Conservation (phyloP, 2,888 invertebrate species). For the Spicauda simplicius region DNA sequence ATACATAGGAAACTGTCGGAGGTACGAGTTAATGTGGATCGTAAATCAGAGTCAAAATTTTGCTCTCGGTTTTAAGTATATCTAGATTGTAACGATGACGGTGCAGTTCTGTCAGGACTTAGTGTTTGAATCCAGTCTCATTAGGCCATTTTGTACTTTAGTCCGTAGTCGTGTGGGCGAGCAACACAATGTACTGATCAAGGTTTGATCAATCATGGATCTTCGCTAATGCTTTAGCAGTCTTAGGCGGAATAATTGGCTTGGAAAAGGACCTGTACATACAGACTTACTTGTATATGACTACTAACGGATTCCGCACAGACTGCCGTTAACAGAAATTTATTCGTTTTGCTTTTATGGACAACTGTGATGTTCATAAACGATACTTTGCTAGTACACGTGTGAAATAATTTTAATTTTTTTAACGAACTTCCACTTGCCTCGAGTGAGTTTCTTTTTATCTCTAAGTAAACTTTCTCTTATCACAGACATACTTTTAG, state of each 20-base stretch:
- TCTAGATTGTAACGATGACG: not conserved
- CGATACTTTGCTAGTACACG: not conserved
- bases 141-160: not conserved
- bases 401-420: not conserved
- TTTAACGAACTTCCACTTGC: not conserved
- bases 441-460: not conserved
- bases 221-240: no score
- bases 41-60: conserved; percentile 3
- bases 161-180: conserved; percentile 2
- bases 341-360: not conserved
- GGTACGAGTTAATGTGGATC: conserved; percentile 2
- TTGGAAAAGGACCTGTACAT: no score
- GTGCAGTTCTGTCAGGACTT: not conserved
- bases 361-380: not conserved
- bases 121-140: not conserved
- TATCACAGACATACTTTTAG: no score
- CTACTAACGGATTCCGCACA: no score
- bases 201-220: conserved; percentile 15
- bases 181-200: conserved; percentile 19
- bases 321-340: not conserved
- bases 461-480: not conserved
- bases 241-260: not conserved
- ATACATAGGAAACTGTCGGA: conserved; percentile 6
- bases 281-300: no score
- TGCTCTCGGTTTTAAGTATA: not conserved